These are phyloP conservation scores for Tapirus indicus DNA, from an alignment of 2,797 vertebrate genomes.

Conservation along the genomic window DNA sequence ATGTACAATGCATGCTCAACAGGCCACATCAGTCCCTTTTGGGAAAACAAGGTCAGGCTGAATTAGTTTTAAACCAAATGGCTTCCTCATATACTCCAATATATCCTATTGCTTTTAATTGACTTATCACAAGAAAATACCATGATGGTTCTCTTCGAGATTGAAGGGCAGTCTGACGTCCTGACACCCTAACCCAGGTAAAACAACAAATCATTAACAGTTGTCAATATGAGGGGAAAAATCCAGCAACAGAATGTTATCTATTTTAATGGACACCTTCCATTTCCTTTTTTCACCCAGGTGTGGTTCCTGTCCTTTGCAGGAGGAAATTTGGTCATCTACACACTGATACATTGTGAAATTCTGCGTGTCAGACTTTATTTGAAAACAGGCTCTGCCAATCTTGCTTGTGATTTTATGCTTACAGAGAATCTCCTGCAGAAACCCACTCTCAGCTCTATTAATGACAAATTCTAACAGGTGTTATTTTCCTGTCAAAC, in stretches of 20 bases:
- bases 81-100: no score
- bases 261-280: not conserved
- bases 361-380: slow-evolving; percentile 1
- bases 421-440: not conserved
- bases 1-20: no score
- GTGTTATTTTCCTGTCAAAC: slow-evolving; percentile 61
- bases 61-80: no score
- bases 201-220: not conserved
- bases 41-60: no score
- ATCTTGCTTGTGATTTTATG: slow-evolving; percentile 34
- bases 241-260: not conserved
- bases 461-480: slow-evolving; percentile 52
- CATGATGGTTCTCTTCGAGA: not conserved
- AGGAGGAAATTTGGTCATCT: not conserved
- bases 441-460: not conserved
- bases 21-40: no score
- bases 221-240: not conserved
- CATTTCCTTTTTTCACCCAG: not conserved
- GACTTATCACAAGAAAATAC: not conserved
- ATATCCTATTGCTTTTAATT: no score
- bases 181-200: not conserved
- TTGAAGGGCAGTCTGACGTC: not conserved
- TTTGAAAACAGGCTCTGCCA: slow-evolving; percentile 46
- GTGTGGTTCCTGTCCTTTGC: not conserved
- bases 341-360: not conserved